A percentile compares a stretch with the other conserved stretches of the same genome.
These are phyloP conservation scores for Lycodopsis pacificus DNA, from an alignment of 2,797 vertebrate genomes.

Conservation along the genomic window DNA sequence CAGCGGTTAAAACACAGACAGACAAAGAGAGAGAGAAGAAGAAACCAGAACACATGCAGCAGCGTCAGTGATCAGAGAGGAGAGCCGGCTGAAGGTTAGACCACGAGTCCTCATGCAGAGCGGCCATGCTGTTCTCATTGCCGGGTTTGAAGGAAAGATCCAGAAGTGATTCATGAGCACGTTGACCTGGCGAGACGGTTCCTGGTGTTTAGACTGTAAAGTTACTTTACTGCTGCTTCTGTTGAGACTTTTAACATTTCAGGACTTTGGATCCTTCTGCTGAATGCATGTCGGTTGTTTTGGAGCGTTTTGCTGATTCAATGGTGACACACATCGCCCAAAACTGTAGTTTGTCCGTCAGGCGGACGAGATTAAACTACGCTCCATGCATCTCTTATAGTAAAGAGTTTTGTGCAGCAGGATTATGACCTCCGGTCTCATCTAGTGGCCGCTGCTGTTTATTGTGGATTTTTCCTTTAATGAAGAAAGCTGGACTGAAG, in stretches of 20 bases:
- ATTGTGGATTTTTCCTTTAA: slow-evolving; percentile 36
- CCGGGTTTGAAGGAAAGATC: slow-evolving; percentile 34
- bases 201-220: no score
- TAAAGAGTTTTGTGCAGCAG: not conserved
- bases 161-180: no score
- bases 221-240: no score
- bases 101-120: slow-evolving; percentile 19
- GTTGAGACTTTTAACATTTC: no score
- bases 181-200: no score
- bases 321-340: no score
- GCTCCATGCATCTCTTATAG: no score
- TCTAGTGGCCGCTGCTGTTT: not conserved
- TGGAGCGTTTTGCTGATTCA: no score
- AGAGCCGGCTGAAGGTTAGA: slow-evolving; percentile 31
- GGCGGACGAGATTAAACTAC: no score
- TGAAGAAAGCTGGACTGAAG: not conserved
- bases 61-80: slow-evolving; percentile 39
- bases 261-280: not conserved
- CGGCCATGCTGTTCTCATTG: slow-evolving; percentile 10
- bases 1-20: slow-evolving; percentile 74
- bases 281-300: not conserved
- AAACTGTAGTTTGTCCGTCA: no score
- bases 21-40: not conserved
- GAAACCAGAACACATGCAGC: slow-evolving; percentile 52
- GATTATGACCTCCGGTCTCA: not conserved